Conservation (phyloP, 2,888 invertebrate species). For the Drosophila helvetica region DNA sequence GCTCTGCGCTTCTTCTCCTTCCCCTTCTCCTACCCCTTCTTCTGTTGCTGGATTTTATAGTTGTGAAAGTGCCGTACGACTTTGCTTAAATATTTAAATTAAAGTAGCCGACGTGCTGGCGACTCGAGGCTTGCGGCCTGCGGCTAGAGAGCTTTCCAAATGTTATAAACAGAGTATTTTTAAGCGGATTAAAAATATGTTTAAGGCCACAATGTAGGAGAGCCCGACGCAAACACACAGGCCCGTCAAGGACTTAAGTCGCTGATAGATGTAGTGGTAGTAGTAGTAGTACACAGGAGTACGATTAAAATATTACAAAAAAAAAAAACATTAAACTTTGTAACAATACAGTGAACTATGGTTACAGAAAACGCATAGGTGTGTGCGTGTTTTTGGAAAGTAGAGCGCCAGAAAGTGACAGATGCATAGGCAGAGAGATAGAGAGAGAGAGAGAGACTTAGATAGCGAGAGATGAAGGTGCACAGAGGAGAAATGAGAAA, state of each 20-base stretch:
- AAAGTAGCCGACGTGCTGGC: constrained; percentile 55
- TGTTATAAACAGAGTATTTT: constrained; percentile 71
- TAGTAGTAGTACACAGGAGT: constrained; percentile 21
- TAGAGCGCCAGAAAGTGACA: constrained; percentile 69
- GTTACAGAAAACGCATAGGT: background rate
- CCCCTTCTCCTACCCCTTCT: constrained; percentile 29
- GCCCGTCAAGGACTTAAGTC: constrained; percentile 52
- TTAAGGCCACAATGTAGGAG: constrained; percentile 51
- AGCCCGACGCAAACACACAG: constrained; percentile 26
- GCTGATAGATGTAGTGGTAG: constrained; percentile 49
- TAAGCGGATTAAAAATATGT: constrained; percentile 74
- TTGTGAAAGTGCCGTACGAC: constrained; percentile 69
- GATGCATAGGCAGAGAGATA: constrained; percentile 54
- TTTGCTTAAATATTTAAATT: constrained; percentile 59
- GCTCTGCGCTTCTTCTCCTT: constrained; percentile 60
- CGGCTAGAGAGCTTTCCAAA: constrained; percentile 49
- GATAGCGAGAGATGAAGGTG: constrained; percentile 50
- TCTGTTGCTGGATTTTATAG: constrained; percentile 36
- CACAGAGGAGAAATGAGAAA: constrained; percentile 64
- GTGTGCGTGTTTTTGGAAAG: constrained; percentile 52
- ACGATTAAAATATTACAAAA: constrained; percentile 39
- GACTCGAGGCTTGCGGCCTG: constrained; percentile 48
- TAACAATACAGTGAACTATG: constrained; percentile 67
- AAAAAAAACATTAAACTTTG: constrained; percentile 43
- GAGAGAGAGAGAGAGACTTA: constrained; percentile 47